Evolutionary conservation across 37 sponge, comb jelly and placozoan genomes (phyloP), one percentile per base, ranked within the genome.

Genomic region (Theonella swinhoei): DNA sequence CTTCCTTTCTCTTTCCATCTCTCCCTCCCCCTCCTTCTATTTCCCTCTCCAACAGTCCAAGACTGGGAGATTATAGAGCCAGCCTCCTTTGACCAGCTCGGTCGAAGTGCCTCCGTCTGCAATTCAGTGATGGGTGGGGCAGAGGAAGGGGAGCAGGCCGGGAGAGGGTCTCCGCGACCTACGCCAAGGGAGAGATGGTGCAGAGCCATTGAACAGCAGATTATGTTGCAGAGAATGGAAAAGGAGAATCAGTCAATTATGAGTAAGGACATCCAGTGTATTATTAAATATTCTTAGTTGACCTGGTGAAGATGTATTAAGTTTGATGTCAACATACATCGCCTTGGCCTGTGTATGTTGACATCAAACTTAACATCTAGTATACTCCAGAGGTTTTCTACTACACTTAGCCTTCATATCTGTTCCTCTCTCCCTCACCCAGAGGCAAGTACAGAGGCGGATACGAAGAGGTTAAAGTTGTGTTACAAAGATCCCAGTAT

Each of bases 161-260:
- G 75, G 42, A 54, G 9, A 30, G 62, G 26, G 34, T 65, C 84
- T 11, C 67, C 69, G 0, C 76, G 54, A 37, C 85, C 71, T 39
- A 30, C 35, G 62, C 76, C 76, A 3, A 47, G 76, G 37, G 23
- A 71, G 62, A 61, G 87, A 54, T 96, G 96, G 96, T 41, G 67
- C 79, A 68, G 63, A 38, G 91, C 91, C 42, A 90, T 96, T 20
- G 38, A 89, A 9, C 91, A 96, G 68, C 88, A 93, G 67, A 75
- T 96, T 0, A 37, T 85, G 70, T 72, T 95, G 68, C 77, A 80
- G 22, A 62, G 84, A 35, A 81, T 95, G 87, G 80, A 88, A 29
- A 94, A 78, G 43, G 43, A 69, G 1, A 93, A 93, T 82, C 40
- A 39, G 36, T 22, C 41, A 24, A 32, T 88, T 9, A 8, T 65